Conservation (phyloP, 2,113 vertebrate genomes). For the Archilochus colubris region DNA sequence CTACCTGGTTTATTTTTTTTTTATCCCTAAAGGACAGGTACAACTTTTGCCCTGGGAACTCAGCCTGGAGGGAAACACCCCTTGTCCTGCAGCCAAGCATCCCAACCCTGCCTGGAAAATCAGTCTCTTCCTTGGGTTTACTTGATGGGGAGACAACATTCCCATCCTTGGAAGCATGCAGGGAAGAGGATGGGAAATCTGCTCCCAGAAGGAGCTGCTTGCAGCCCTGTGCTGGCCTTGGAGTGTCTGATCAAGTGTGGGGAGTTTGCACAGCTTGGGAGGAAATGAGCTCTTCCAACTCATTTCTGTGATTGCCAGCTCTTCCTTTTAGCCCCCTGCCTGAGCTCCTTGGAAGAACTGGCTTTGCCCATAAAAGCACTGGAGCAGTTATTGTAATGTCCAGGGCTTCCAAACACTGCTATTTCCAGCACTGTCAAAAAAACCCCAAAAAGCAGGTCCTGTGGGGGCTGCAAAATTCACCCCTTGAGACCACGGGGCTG, state of each 20-base stretch:
- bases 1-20: not conserved
- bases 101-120: not conserved
- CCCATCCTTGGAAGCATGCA: fast-evolving
- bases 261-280: conserved; percentile 56
- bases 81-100: fast-evolving
- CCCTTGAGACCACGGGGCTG: not conserved
- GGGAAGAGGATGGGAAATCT: not conserved
- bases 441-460: fast-evolving
- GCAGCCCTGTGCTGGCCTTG: not conserved
- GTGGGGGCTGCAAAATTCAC: not conserved
- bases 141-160: not conserved
- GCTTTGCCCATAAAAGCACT: not conserved
- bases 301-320: not conserved
- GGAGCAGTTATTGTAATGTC: not conserved
- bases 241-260: not conserved
- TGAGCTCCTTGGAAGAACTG: not conserved
- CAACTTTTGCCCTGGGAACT: not conserved
- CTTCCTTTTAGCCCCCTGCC: conserved; percentile 30
- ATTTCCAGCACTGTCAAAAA: not conserved
- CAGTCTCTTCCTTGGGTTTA: not conserved
- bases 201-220: not conserved
- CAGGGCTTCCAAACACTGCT: not conserved
- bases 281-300: conserved; percentile 34
- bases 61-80: not conserved
- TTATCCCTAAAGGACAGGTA: not conserved